Evolutionary conservation across 2,797 vertebrate species (phyloP).

Genomic region (Urophycis tenuis): DNA sequence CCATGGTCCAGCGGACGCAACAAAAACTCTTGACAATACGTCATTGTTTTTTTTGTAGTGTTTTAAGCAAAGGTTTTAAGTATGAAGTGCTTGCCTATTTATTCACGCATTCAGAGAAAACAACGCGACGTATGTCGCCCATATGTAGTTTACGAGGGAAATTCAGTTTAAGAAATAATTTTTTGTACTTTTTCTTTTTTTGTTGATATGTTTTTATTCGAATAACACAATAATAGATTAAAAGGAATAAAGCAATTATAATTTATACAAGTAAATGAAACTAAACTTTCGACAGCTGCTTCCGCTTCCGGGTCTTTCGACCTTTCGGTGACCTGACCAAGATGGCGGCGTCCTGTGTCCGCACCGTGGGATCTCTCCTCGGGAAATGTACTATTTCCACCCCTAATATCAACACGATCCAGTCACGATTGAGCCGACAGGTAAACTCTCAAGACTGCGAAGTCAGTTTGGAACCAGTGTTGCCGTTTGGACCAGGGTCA

Average conservation of each 20-base stretch:
- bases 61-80: neutral
- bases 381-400: conserved; percentile 49
- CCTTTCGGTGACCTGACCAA: conserved; percentile 34
- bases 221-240: neutral
- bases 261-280: neutral
- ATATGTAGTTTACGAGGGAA: neutral
- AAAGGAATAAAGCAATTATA: neutral
- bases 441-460: conserved; percentile 31
- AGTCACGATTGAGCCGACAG: conserved; percentile 38
- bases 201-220: neutral
- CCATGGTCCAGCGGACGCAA: neutral
- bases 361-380: conserved; percentile 44
- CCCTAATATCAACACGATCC: conserved; percentile 12
- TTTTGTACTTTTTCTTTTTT: too few relatives aligned
- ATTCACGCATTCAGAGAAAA: neutral
- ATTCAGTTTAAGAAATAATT: neutral
- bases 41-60: neutral
- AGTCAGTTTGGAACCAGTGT: too few relatives aligned
- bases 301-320: conserved; percentile 40
- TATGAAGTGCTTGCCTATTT: neutral
- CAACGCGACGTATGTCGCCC: neutral
- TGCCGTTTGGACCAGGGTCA: too few relatives aligned
- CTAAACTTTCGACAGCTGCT: neutral
- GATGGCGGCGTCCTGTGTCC: conserved; percentile 65
- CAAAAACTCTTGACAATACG: neutral